Evolutionary conservation across 2,797 vertebrate genomes (phyloP).

Genomic region (Stomatorhinus walkeri): DNA sequence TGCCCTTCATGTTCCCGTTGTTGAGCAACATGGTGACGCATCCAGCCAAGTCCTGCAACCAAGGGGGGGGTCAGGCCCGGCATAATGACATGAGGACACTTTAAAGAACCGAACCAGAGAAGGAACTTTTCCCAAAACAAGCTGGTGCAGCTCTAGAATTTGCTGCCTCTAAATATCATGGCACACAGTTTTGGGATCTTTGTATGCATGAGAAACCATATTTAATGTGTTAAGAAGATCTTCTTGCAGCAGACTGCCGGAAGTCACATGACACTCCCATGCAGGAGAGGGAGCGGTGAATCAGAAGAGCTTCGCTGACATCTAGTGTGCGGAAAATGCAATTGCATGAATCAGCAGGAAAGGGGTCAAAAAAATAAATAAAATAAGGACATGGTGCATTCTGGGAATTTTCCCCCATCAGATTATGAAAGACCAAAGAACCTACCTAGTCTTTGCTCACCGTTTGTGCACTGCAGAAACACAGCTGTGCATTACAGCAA

Average conservation of each 20-base stretch:
- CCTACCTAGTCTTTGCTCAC: neutral
- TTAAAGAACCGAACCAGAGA: neutral
- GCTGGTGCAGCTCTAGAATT: neutral
- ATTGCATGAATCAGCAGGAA: neutral
- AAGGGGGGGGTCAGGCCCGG: conserved; percentile 26
- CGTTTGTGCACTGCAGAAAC: neutral
- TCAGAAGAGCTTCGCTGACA: neutral
- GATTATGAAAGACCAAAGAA: neutral
- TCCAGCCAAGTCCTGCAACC: conserved; percentile 79
- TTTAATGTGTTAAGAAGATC: neutral
- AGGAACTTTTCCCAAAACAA: neutral
- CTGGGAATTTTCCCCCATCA: neutral
- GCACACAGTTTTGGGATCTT: neutral
- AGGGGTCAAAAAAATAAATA: neutral
- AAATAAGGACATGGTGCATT: neutral
- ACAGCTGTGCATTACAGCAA: neutral
- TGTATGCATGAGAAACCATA: neutral
- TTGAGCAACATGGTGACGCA: conserved; percentile 94
- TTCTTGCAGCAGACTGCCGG: neutral
- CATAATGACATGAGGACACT: neutral
- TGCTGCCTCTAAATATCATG: neutral
- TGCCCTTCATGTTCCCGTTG: conserved; percentile 96
- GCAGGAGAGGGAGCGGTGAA: neutral
- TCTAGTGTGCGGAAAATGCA: neutral
- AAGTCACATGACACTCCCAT: neutral